phyloP scores from a whole-genome alignment of 2,113 vertebrate genomes.

The Trinectes maculatus region DNA sequence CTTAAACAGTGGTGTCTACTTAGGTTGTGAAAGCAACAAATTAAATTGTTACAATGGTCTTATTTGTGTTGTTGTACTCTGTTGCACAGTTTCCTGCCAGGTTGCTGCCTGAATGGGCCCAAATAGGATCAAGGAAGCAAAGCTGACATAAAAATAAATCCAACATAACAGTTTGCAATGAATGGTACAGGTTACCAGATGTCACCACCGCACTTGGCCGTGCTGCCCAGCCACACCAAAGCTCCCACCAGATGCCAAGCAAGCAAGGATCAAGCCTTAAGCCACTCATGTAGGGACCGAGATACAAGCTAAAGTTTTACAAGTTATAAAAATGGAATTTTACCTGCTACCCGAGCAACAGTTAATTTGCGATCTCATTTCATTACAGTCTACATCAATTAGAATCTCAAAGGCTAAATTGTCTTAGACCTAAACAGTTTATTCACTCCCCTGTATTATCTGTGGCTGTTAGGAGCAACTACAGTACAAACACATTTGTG shows the following conservation, averaged over 20 bases:
- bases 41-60: constrained; percentile 64
- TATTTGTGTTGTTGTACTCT: constrained; percentile 61
- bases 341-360: neutral
- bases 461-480: neutral
- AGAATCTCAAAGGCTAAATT: neutral
- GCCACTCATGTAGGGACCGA: constrained; percentile 42
- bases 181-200: constrained; percentile 75
- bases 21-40: constrained; percentile 30
- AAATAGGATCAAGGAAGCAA: constrained; percentile 74
- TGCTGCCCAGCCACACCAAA: constrained; percentile 54
- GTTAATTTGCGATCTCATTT: neutral
- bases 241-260: constrained; percentile 62
- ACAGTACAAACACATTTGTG: neutral
- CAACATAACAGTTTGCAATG: constrained; percentile 72
- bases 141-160: constrained; percentile 74
- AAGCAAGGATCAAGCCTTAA: constrained; percentile 59
- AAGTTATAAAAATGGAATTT: constrained; percentile 10
- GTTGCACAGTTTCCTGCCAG: constrained; percentile 60
- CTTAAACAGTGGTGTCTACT: constrained; percentile 28
- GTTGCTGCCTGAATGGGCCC: constrained; percentile 53
- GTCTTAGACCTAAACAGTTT: too few species aligned
- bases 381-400: constrained; percentile 11
- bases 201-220: constrained; percentile 62
- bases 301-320: constrained; percentile 18
- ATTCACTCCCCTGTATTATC: neutral